Conservation (phyloP, 2,797 vertebrate genomes). For the Myotis planiceps region DNA sequence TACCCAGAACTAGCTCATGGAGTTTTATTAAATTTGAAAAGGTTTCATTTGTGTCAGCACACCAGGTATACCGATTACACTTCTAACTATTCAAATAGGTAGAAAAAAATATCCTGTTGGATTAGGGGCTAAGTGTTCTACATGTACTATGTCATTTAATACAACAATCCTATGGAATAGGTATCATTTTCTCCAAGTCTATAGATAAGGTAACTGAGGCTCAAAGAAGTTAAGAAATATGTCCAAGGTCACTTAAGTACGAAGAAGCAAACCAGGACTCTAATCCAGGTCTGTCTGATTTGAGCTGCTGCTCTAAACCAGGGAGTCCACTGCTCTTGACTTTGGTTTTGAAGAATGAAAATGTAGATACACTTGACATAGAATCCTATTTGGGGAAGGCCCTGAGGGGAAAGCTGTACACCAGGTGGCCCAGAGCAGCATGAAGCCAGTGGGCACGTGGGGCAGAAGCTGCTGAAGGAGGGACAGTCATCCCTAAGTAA, state of each 20-base stretch:
- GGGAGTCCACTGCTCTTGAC: neutral
- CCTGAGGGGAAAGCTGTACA: neutral
- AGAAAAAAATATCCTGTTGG: neutral
- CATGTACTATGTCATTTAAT: neutral
- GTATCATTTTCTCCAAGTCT: neutral
- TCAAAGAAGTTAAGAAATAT: neutral
- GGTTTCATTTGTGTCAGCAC: neutral
- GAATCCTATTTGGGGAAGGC: neutral
- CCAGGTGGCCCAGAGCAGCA: neutral
- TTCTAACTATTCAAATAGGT: neutral
- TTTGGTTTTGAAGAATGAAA: neutral
- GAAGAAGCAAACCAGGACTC: neutral
- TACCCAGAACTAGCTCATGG: conserved; percentile 13
- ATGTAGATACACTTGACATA: neutral
- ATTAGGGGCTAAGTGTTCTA: neutral
- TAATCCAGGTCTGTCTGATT: neutral
- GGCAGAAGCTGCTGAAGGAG: neutral
- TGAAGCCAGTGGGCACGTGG: neutral
- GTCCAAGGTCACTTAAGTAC: neutral
- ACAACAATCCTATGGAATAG: neutral
- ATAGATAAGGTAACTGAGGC: neutral
- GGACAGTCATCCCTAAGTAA: neutral
- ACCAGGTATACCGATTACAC: neutral
- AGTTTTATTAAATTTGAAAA: conserved; percentile 3
- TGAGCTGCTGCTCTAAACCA: neutral